Evolutionary conservation across 1,140 invertebrate species (phyloP).

Genomic region (Drosophila varians): DNA sequence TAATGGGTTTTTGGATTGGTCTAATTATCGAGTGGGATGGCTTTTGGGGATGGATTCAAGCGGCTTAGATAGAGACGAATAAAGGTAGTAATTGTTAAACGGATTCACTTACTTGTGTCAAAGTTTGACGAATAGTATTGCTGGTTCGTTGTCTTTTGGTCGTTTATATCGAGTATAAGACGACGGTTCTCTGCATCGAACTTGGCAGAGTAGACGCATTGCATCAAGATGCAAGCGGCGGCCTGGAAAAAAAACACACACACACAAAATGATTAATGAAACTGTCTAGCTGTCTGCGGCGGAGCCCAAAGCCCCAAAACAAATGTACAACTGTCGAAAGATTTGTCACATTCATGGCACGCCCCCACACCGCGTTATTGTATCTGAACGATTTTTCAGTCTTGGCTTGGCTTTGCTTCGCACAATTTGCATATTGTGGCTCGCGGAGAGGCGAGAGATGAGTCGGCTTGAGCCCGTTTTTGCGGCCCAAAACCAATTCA

Average conservation of each 20-base stretch:
- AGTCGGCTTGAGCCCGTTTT: slow-evolving; percentile 43
- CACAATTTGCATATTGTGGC: slow-evolving; percentile 54
- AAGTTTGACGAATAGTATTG: slow-evolving; percentile 89
- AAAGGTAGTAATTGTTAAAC: slow-evolving; percentile 57
- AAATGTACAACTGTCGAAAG: slow-evolving; percentile 23
- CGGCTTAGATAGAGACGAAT: slow-evolving; percentile 28
- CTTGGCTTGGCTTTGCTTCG: slow-evolving; percentile 15
- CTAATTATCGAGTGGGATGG: slow-evolving; percentile 18
- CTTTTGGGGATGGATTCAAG: slow-evolving; percentile 39
- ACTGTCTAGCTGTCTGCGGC: slow-evolving; percentile 10
- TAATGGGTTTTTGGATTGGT: slow-evolving; percentile 29
- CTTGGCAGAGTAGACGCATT: slow-evolving; percentile 80
- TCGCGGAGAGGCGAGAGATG: slow-evolving; percentile 30
- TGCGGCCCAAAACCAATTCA: slow-evolving; percentile 42
- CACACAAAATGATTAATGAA: slow-evolving; percentile 31
- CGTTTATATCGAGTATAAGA: slow-evolving; percentile 87
- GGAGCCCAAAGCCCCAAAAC: not conserved
- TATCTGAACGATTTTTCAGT: slow-evolving; percentile 16
- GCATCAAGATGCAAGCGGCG: slow-evolving; percentile 80
- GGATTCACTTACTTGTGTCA: slow-evolving; percentile 86
- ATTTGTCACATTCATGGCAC: slow-evolving; percentile 50
- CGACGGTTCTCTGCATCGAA: slow-evolving; percentile 81
- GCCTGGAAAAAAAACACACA: slow-evolving; percentile 42
- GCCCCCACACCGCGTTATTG: slow-evolving; percentile 11
- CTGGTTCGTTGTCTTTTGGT: slow-evolving; percentile 86